phyloP scores from a whole-genome alignment of 2,888 invertebrate genomes.

The Barypeithes pellucidus region DNA sequence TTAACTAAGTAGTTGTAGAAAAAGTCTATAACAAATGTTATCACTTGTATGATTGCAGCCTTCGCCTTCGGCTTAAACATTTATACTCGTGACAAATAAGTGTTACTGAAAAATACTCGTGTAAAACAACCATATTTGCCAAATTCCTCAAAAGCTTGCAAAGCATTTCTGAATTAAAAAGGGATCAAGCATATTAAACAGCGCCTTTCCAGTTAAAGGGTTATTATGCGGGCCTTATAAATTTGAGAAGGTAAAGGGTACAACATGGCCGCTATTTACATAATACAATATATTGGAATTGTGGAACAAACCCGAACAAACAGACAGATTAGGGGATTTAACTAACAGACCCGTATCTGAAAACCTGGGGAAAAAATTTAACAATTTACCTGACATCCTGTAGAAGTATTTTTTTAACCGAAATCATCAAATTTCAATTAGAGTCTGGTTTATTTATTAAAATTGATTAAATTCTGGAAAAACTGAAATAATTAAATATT shows the following conservation, averaged over 20 bases:
- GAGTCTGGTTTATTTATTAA: no score
- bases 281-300: not conserved
- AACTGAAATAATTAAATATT: not conserved
- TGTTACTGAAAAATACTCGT: no score
- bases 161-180: slow-evolving; percentile 8
- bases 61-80: no score
- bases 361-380: no score
- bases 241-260: slow-evolving; percentile 1
- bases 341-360: not conserved
- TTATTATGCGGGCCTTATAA: slow-evolving; percentile 8
- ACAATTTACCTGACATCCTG: no score
- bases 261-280: not conserved
- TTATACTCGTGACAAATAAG: no score
- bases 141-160: not conserved
- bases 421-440: not conserved
- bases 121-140: not conserved
- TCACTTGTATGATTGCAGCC: no score
- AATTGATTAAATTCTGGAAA: not conserved
- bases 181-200: slow-evolving; percentile 12
- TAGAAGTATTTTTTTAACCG: no score
- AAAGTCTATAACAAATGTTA: no score
- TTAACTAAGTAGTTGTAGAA: no score
- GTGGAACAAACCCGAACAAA: not conserved
- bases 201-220: slow-evolving; percentile 6
- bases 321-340: not conserved